Percentiles rank a stretch among this genome's conserved stretches.
phyloP scores from a whole-genome alignment of 2,888 invertebrate species.

The Ormyrus rosae region DNA sequence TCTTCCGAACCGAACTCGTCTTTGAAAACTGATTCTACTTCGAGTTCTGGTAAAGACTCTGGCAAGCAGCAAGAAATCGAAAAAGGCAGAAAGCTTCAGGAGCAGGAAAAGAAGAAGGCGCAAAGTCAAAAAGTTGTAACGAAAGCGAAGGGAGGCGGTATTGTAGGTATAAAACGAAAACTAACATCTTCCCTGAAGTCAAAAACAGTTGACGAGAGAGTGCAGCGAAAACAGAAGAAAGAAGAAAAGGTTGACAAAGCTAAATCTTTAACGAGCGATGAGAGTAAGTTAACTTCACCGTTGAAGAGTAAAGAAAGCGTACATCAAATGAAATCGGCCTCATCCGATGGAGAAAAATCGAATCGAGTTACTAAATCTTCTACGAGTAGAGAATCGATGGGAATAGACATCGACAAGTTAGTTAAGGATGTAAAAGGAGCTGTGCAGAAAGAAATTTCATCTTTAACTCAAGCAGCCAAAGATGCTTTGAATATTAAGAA shows the following conservation, averaged over 20 bases:
- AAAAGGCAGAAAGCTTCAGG: conserved; percentile 6
- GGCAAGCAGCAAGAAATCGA: conserved; percentile 26
- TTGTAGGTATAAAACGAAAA: conserved; percentile 34
- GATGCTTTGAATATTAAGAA: conserved; percentile 23
- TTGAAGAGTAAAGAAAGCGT: conserved; percentile 20
- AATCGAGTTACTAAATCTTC: conserved; percentile 8
- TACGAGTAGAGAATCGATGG: conserved; percentile 17
- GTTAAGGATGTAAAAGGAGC: conserved; percentile 48
- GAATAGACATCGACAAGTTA: conserved; percentile 41
- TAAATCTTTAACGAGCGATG: conserved; percentile 39
- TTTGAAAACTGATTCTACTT: conserved; percentile 13
- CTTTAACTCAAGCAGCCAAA: conserved; percentile 46
- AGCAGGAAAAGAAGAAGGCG: conserved; percentile 24
- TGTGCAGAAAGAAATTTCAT: conserved; percentile 48
- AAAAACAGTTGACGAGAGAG: conserved; percentile 17
- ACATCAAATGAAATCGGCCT: conserved; percentile 14
- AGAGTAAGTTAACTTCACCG: conserved; percentile 39
- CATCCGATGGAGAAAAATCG: conserved; percentile 32
- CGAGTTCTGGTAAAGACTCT: conserved; percentile 5
- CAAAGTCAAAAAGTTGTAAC: conserved; percentile 27
- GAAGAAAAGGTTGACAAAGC: conserved; percentile 22
- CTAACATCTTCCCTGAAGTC: conserved; percentile 30
- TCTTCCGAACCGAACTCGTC: no score
- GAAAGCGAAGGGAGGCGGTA: conserved; percentile 13
- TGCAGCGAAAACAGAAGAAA: conserved; percentile 18